Evolutionary conservation across 2,888 invertebrate species (phyloP).

Genomic region (Ptychoptera albimana): DNA sequence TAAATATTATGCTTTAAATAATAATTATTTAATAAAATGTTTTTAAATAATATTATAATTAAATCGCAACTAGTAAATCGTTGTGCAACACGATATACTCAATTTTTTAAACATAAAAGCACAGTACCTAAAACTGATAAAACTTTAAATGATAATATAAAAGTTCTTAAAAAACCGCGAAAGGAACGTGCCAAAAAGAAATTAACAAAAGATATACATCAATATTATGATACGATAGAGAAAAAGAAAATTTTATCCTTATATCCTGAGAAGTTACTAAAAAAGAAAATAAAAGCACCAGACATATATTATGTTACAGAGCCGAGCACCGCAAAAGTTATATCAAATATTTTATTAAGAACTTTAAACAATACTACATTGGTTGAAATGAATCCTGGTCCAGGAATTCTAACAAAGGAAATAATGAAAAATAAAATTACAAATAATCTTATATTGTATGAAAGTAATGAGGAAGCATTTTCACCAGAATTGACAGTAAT

Average conservation of each 20-base stretch:
- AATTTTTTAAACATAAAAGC: too few relatives aligned
- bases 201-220: slow-evolving; percentile 1
- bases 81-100: neutral
- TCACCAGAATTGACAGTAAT: slow-evolving; percentile 31
- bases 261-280: slow-evolving; percentile 21
- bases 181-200: neutral
- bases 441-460: slow-evolving; percentile 38
- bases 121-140: neutral
- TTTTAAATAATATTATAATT: neutral
- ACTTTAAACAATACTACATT: slow-evolving; percentile 15
- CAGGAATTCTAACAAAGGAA: slow-evolving; percentile 44
- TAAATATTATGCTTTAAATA: too few relatives aligned
- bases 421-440: slow-evolving; percentile 34
- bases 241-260: neutral
- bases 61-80: neutral
- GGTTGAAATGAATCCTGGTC: slow-evolving; percentile 54
- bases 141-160: neutral
- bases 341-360: slow-evolving; percentile 17
- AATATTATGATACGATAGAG: neutral
- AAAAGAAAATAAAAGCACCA: slow-evolving; percentile 20
- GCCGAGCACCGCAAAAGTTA: slow-evolving; percentile 16
- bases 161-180: neutral
- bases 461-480: slow-evolving; percentile 35
- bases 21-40: neutral
- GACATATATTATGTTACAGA: slow-evolving; percentile 20